phyloP scores from a whole-genome alignment of 2,797 vertebrate genomes.

The Enteromius argenteus region DNA sequence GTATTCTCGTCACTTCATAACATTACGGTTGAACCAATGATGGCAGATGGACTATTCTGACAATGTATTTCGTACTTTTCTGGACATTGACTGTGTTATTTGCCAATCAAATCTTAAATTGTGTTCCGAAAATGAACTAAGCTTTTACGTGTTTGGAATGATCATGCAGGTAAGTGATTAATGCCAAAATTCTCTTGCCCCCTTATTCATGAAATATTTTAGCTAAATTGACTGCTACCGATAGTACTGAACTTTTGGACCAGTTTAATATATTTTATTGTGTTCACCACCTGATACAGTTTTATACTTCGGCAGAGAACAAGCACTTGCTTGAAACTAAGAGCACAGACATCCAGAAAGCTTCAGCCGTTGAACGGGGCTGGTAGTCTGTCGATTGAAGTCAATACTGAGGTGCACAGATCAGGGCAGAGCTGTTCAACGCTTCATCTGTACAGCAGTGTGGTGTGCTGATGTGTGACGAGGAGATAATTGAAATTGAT shows the following conservation, averaged over 20 bases:
- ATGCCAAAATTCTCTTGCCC: no score
- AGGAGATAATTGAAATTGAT: slow-evolving; percentile 42
- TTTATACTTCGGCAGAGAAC: neutral
- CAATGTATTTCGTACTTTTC: no score
- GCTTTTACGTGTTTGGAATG: no score
- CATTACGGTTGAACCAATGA: no score
- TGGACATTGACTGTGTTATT: no score
- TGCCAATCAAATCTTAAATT: no score
- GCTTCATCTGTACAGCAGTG: slow-evolving; percentile 2
- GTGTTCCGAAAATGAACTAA: no score
- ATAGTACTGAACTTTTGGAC: neutral
- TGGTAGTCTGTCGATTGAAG: neutral
- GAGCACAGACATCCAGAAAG: neutral
- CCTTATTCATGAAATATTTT: neutral
- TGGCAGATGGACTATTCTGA: no score
- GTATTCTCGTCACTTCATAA: no score
- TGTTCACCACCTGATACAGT: neutral
- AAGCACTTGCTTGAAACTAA: neutral
- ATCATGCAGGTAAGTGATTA: no score
- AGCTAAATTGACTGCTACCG: neutral
- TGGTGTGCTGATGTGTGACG: slow-evolving; percentile 23
- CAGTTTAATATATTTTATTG: neutral
- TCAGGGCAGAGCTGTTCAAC: slow-evolving; percentile 1
- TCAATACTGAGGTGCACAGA: slow-evolving; percentile 23
- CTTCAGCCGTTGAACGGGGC: neutral